These are phyloP conservation scores for Cepaea nemoralis DNA, from an alignment of 1,140 invertebrate genomes.

Conservation along the genomic window DNA sequence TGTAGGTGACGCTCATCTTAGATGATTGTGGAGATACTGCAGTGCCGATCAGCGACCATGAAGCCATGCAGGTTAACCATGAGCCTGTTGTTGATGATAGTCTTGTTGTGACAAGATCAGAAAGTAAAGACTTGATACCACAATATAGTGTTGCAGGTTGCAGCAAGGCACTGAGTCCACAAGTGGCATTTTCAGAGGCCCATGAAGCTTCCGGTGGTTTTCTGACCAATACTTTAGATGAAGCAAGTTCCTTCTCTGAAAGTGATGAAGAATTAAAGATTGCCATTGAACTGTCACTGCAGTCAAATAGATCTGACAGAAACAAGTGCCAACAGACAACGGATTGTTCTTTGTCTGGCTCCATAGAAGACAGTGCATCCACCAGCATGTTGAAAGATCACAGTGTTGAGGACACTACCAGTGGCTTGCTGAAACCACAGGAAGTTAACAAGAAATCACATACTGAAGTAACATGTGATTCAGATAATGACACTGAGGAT, in stretches of 20 bases:
- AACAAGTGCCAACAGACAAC: not conserved
- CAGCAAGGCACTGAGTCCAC: not conserved
- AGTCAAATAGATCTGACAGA: not conserved
- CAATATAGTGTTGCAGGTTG: not conserved
- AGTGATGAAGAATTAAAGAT: slow-evolving; percentile 37
- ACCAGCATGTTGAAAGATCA: not conserved
- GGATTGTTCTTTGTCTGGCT: not conserved
- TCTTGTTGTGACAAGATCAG: not conserved
- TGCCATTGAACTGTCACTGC: slow-evolving; percentile 35
- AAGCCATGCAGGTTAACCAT: not conserved
- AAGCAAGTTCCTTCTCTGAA: not conserved
- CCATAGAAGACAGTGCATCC: not conserved
- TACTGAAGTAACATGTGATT: not conserved
- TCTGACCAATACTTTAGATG: not conserved
- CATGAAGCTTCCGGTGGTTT: not conserved
- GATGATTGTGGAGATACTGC: not conserved
- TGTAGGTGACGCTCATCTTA: not conserved
- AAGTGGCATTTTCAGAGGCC: not conserved
- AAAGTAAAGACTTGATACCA: not conserved
- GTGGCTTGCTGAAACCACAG: not conserved
- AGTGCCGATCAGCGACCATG: not conserved
- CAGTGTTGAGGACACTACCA: not conserved
- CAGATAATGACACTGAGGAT: not conserved
- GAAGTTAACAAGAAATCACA: not conserved
- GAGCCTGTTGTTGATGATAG: not conserved